A percentile compares a stretch with the other conserved stretches of the same genome.
Evolutionary conservation across 1,140 invertebrate species (phyloP).

Genomic region (Globodera rostochiensis): DNA sequence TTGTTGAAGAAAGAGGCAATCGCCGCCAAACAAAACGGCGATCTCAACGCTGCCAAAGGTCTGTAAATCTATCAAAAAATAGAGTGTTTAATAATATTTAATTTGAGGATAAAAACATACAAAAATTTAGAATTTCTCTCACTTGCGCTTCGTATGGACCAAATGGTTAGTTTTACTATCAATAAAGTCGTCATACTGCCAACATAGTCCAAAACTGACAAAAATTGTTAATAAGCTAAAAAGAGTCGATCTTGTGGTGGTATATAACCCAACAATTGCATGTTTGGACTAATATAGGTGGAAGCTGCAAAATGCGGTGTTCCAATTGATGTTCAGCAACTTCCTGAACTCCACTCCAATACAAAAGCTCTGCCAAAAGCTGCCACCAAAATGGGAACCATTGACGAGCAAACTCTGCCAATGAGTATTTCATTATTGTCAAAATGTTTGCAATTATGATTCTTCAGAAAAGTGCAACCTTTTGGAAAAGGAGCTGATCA

Average conservation of each 20-base stretch:
- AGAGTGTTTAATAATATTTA: conserved; percentile 4
- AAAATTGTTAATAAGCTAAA: no score
- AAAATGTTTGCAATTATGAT: no score
- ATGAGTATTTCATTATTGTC: not conserved
- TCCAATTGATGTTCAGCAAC: conserved; percentile 29
- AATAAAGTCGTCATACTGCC: no score
- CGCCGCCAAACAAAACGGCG: conserved; percentile 31
- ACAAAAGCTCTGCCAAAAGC: conserved; percentile 4
- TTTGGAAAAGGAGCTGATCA: conserved; percentile 30
- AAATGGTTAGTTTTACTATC: not conserved
- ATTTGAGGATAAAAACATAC: no score
- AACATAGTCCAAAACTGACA: no score
- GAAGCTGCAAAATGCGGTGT: conserved; percentile 36
- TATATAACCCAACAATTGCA: no score
- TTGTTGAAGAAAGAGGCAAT: conserved; percentile 33
- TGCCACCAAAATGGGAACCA: not conserved
- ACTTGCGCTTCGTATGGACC: not conserved
- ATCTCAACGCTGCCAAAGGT: conserved; percentile 21
- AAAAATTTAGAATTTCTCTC: conserved; percentile 6
- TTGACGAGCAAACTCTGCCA: conserved; percentile 16
- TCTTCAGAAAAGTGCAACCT: conserved; percentile 15
- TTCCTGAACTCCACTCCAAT: conserved; percentile 26
- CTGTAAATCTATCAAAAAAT: conserved; percentile 10
- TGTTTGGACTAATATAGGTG: not conserved
- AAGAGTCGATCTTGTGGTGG: no score